Conservation (phyloP, 2,113 vertebrate species). For the Nymphicus hollandicus region DNA sequence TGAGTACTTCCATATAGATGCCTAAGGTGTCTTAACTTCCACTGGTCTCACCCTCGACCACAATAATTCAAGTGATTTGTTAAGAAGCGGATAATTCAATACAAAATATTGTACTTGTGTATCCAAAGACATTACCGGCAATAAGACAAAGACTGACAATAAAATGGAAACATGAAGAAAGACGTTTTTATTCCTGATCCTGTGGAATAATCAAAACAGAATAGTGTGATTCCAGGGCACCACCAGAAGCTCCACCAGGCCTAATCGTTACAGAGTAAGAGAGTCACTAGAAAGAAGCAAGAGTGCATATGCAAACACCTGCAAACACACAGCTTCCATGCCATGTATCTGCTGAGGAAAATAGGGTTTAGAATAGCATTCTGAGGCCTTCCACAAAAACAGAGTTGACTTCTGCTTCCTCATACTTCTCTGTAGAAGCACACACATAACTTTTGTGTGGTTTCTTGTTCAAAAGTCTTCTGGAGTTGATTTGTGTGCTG, state of each 20-base stretch:
- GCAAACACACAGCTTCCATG: background rate
- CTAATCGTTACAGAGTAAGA: background rate
- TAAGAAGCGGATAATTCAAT: background rate
- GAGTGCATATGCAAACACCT: background rate
- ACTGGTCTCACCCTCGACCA: background rate
- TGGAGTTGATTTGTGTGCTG: background rate
- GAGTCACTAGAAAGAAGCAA: background rate
- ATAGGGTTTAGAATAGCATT: background rate
- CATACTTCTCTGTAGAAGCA: background rate
- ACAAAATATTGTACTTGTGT: background rate
- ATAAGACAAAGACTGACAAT: background rate
- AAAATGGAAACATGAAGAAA: background rate
- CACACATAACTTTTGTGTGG: background rate
- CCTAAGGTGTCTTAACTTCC: background rate
- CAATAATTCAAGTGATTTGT: background rate
- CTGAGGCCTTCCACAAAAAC: background rate
- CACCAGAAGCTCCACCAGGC: background rate
- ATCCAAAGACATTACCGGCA: background rate
- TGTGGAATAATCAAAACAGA: background rate
- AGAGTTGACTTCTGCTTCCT: background rate
- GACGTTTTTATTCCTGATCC: background rate
- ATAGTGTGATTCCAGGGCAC: background rate
- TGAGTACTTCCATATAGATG: background rate
- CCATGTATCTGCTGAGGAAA: background rate
- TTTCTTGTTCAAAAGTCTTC: background rate